Evolutionary conservation across 2,113 vertebrate species (phyloP).

Genomic region (Ammodytes dubius): DNA sequence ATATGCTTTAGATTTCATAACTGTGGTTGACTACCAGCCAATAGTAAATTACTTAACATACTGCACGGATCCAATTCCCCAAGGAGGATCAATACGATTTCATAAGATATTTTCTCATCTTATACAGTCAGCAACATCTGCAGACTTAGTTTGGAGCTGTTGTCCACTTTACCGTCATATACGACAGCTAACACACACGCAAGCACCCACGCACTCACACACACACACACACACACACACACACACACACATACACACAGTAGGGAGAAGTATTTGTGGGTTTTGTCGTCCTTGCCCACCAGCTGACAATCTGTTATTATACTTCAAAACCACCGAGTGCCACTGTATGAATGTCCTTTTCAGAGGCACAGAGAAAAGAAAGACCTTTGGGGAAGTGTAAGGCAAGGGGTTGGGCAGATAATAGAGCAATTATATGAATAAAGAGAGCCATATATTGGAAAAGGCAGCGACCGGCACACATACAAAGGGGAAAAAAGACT

Average conservation of each 20-base stretch:
- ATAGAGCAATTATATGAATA: slow-evolving; percentile 17
- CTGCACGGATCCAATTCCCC: slow-evolving; percentile 16
- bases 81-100: slow-evolving; percentile 45
- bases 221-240: slow-evolving; percentile 3
- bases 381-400: not conserved
- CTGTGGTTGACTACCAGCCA: not conserved
- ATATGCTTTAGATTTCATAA: slow-evolving; percentile 14
- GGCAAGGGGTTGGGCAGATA: not conserved
- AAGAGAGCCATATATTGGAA: slow-evolving; percentile 14
- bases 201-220: not conserved
- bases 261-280: not conserved
- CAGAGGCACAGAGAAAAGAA: slow-evolving; percentile 7
- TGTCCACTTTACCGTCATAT: slow-evolving; percentile 34
- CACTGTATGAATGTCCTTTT: slow-evolving; percentile 35
- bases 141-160: slow-evolving; percentile 15
- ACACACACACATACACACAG: not conserved
- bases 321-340: slow-evolving; percentile 34
- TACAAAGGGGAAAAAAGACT: not conserved
- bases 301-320: slow-evolving; percentile 45
- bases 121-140: slow-evolving; percentile 40
- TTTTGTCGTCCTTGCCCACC: slow-evolving; percentile 29
- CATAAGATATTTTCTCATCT: slow-evolving; percentile 31
- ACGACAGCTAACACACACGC: not conserved
- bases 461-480: not conserved
- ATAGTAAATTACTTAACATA: slow-evolving; percentile 13